These are phyloP conservation scores for Steatornis caripensis DNA, from an alignment of 2,113 vertebrate species.

Conservation along the genomic window DNA sequence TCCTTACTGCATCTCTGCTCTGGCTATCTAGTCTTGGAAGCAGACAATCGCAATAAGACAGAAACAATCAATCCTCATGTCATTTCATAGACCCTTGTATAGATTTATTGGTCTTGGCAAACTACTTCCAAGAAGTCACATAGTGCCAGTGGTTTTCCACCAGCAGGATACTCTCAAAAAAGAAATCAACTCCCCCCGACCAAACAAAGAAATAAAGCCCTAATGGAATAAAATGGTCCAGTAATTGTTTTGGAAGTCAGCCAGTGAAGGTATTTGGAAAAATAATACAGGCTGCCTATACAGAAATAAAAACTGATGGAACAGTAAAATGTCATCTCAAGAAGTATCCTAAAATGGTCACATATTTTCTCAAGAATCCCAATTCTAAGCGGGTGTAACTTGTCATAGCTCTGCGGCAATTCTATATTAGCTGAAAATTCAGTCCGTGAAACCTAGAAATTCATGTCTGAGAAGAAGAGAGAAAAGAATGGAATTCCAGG, in stretches of 20 bases:
- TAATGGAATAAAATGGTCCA: background rate
- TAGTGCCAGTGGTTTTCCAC: background rate
- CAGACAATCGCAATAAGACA: accelerated
- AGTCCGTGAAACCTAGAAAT: background rate
- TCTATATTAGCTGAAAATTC: background rate
- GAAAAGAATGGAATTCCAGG: background rate
- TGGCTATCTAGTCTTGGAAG: accelerated
- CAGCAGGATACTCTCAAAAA: background rate
- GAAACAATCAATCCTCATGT: background rate
- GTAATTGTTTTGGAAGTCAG: background rate
- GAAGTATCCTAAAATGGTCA: background rate
- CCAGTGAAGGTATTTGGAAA: background rate
- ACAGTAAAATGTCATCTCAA: background rate
- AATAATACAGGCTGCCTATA: background rate
- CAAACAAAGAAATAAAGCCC: background rate
- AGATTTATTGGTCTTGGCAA: background rate
- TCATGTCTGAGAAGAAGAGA: background rate
- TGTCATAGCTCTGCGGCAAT: background rate
- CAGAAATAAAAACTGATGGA: background rate
- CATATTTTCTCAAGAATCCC: background rate
- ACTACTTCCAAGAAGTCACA: background rate
- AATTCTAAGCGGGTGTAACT: background rate
- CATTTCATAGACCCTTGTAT: background rate
- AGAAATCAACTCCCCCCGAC: background rate
- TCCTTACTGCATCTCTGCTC: accelerated